Percentiles rank a stretch among this genome's conserved stretches.
Conservation (phyloP, 2,797 vertebrate genomes). For the Harpagifer antarcticus region DNA sequence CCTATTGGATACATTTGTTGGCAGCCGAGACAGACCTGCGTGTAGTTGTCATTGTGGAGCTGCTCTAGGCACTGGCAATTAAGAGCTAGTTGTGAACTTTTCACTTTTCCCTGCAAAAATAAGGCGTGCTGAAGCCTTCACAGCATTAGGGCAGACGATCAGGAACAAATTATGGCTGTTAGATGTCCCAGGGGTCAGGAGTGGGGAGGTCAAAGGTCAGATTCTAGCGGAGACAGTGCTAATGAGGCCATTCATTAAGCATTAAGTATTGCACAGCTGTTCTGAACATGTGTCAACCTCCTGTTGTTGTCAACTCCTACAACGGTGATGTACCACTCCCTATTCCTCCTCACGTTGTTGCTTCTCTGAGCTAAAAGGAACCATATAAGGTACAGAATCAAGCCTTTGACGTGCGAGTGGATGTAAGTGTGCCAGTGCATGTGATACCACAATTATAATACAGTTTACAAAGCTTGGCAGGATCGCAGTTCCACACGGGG, state of each 20-base stretch:
- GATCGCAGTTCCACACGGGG: conserved; percentile 2
- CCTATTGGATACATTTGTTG: conserved; percentile 62
- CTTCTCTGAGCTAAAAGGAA: conserved; percentile 40
- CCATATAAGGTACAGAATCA: conserved; percentile 60
- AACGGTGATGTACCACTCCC: conserved; percentile 30
- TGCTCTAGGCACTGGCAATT: conserved; percentile 54
- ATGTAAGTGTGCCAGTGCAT: conserved; percentile 1
- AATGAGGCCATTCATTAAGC: conserved; percentile 63
- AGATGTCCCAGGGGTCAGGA: conserved; percentile 40
- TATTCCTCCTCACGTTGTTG: conserved; percentile 31
- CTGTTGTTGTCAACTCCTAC: conserved; percentile 45
- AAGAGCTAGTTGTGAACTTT: conserved; percentile 68
- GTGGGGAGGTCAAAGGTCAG: conserved; percentile 56
- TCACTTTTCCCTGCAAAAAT: conserved; percentile 54
- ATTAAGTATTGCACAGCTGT: conserved; percentile 46
- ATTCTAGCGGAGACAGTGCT: conserved; percentile 48
- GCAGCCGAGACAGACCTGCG: conserved; percentile 57
- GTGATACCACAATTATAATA: conserved; percentile 23
- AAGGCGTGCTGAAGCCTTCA: conserved; percentile 39
- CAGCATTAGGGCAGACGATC: conserved; percentile 38
- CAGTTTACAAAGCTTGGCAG: conserved; percentile 15
- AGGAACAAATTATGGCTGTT: conserved; percentile 49
- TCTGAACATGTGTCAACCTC: conserved; percentile 31
- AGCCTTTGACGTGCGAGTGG: conserved; percentile 35
- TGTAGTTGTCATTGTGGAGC: conserved; percentile 55